Conservation (phyloP, 2,888 invertebrate species). For the Parasteatoda lunata region DNA sequence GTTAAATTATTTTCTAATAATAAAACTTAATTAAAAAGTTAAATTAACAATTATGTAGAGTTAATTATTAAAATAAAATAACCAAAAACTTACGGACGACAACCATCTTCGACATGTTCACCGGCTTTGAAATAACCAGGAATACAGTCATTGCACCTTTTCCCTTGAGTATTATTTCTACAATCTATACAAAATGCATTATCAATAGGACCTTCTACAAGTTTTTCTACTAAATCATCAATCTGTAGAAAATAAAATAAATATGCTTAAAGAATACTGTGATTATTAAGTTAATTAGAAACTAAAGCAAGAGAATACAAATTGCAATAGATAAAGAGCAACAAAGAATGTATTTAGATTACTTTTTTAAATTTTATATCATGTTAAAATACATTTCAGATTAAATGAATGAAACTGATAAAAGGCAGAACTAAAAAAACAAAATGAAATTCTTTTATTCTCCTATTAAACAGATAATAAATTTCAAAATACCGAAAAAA, state of each 20-base stretch:
- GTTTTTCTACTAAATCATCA: constrained; percentile 60
- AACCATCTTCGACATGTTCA: constrained; percentile 84
- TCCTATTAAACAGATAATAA: too few relatives aligned
- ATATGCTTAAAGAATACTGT: too few relatives aligned
- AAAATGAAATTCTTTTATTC: too few relatives aligned
- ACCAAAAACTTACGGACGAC: constrained; percentile 80
- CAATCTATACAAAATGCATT: constrained; percentile 90
- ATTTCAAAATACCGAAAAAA: too few relatives aligned
- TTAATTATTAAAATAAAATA: too few relatives aligned
- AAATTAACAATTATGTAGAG: too few relatives aligned
- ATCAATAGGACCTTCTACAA: constrained; percentile 72
- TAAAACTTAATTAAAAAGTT: too few relatives aligned
- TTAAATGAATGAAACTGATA: too few relatives aligned
- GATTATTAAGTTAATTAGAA: not conserved
- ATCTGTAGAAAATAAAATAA: constrained; percentile 12
- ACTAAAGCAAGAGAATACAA: not conserved
- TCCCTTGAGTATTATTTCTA: constrained; percentile 86
- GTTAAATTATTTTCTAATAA: too few relatives aligned
- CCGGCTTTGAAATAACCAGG: constrained; percentile 79
- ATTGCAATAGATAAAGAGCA: not conserved
- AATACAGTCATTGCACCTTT: constrained; percentile 87
- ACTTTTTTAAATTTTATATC: not conserved
- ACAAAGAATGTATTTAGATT: not conserved
- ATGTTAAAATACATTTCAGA: not conserved
- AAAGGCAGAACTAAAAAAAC: too few relatives aligned